Percentiles rank a stretch among this genome's conserved stretches.
phyloP scores from a whole-genome alignment of 2,888 invertebrate species.

The Brenthis daphne region DNA sequence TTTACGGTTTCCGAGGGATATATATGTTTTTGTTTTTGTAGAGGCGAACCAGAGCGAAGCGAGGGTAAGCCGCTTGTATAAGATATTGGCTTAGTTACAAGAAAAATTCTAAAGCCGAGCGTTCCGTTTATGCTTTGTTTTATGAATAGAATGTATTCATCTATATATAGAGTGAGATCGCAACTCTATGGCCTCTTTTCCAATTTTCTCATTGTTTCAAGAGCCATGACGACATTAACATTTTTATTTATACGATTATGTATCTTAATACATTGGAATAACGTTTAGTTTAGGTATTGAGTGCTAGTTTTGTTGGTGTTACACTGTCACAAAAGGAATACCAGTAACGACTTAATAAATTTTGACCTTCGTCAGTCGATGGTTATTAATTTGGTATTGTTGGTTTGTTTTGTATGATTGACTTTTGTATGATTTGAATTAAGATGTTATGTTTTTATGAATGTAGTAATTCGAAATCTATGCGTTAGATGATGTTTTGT shows the following conservation, averaged over 20 bases:
- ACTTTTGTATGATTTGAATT: too few relatives aligned
- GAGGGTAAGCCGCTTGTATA: too few relatives aligned
- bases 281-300: background rate
- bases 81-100: too few relatives aligned
- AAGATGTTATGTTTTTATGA: too few relatives aligned
- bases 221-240: background rate
- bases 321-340: constrained; percentile 11
- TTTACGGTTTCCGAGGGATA: too few relatives aligned
- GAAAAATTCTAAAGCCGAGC: too few relatives aligned
- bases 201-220: constrained; percentile 43
- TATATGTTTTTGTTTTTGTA: too few relatives aligned
- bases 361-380: constrained; percentile 1
- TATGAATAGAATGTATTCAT: constrained; percentile 8
- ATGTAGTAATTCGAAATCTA: too few relatives aligned
- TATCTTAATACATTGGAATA: background rate
- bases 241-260: constrained; percentile 5
- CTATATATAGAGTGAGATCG: constrained; percentile 12
- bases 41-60: too few relatives aligned
- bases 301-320: background rate
- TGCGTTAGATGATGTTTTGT: too few relatives aligned
- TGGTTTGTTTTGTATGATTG: background rate
- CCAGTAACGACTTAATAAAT: constrained; percentile 7
- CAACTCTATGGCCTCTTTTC: constrained; percentile 32
- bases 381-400: constrained; percentile 11
- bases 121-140: background rate